Base-by-base conservation (phyloP, 37 sponge, comb jelly and placozoan genomes). In the Ephydatia muelleri region DNA sequence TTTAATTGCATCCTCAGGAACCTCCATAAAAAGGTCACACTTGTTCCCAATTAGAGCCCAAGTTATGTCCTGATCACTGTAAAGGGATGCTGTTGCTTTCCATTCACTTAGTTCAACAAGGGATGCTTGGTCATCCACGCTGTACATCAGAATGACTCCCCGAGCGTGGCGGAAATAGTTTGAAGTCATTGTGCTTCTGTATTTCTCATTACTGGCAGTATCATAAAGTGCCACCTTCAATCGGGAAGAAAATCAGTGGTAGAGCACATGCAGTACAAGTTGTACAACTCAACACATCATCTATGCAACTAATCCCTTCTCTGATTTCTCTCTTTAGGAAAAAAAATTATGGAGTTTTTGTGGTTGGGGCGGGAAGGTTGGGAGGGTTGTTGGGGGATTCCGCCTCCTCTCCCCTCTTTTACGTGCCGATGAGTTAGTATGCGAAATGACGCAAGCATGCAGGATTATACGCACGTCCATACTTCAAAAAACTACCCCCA, bases 171-270 rank as follows among this genome's bases (percentile, higher is more conserved):
- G 84, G 79, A 84, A 93, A 68, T 87, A 93, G 36, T 80, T 87
- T 64, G 85, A 80, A 9, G 94, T 93, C 14, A 93, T 70, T 4
- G 94, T 90, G 47, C 47, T 43, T 38, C 94, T 37, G 77, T 87
- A 90, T 23, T 91, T 80, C 76, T 93, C 94, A 22, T 85, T 85
- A 21, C 94, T 91, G n/a, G 91, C 94, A 26, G 94, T 93, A 73
- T 93, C 94, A 39, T 84, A 78, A 21, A 93, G 77, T 57, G 86
- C 72, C 36, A 83, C 84, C 93, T 93, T 65, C 25, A 48, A 32
- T 37, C 2, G 38, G 28, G 49, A 32, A 6, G 35, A 66, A 34
- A 80, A 22, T 43, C 8, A 34, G 69, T 8, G 79, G n/a, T n/a
- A 78, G 47, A 11, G 8, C 47, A 8, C 47, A 43, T 43, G 47